phyloP scores from a whole-genome alignment of 2,797 vertebrate genomes.

The Premnoplex brunnescens region DNA sequence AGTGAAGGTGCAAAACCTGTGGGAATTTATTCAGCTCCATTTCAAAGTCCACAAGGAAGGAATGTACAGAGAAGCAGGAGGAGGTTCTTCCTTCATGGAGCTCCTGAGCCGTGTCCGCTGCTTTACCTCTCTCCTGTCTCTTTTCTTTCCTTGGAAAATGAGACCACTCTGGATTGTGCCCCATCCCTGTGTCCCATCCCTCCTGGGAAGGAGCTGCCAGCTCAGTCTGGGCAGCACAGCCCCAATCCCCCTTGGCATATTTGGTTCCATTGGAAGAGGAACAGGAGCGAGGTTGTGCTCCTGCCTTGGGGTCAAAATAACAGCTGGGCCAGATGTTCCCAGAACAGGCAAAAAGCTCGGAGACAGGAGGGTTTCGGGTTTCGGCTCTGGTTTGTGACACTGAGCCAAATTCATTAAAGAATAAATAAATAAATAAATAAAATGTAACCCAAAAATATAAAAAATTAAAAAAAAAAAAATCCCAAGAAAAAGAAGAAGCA shows the following conservation, averaged over 20 bases:
- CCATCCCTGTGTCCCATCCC: not conserved
- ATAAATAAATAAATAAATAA: not conserved
- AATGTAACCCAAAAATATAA: too few species aligned
- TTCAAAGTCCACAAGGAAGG: not conserved
- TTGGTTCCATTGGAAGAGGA: not conserved
- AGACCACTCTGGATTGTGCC: not conserved
- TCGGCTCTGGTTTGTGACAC: not conserved
- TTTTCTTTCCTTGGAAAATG: not conserved
- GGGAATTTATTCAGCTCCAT: not conserved
- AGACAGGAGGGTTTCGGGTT: slow-evolving; percentile 28
- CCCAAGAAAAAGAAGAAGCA: not conserved
- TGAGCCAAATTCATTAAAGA: slow-evolving; percentile 14
- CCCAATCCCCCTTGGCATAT: not conserved
- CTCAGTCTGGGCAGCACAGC: not conserved
- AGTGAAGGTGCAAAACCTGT: accelerated
- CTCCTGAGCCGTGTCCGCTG: not conserved
- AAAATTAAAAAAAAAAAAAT: too few species aligned
- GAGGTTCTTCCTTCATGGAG: not conserved
- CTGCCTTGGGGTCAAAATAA: slow-evolving; percentile 28
- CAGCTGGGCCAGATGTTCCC: slow-evolving; percentile 65
- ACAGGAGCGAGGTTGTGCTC: not conserved
- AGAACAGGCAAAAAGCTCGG: not conserved
- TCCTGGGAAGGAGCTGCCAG: not conserved
- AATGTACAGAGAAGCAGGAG: not conserved
- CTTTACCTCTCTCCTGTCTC: not conserved